phyloP scores from a whole-genome alignment of 2,888 invertebrate genomes.

The Agapetus fuscipes region DNA sequence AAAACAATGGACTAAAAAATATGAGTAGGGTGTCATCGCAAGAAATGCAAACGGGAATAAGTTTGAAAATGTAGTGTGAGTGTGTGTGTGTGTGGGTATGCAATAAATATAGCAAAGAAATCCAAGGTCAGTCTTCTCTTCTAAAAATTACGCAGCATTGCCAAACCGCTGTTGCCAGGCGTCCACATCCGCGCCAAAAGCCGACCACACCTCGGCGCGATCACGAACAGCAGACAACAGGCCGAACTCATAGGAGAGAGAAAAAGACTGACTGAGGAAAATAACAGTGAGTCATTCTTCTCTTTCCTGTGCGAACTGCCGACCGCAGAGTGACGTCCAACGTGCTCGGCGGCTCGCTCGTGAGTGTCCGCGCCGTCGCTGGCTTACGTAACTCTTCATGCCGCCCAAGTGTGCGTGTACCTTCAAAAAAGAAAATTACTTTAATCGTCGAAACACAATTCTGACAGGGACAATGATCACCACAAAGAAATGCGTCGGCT shows the following conservation, averaged over 20 bases:
- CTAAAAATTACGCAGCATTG: background rate
- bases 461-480: too few relatives aligned
- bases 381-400: background rate
- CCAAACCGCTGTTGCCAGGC: too few relatives aligned
- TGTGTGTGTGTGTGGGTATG: too few relatives aligned
- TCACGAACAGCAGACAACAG: constrained; percentile 31
- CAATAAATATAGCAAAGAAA: too few relatives aligned
- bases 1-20: background rate
- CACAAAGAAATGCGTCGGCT: too few relatives aligned
- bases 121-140: background rate
- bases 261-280: constrained; percentile 61
- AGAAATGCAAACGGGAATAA: background rate
- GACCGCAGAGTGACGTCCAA: background rate
- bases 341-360: background rate
- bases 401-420: background rate
- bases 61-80: too few relatives aligned
- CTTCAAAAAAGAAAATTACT: background rate
- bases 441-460: too few relatives aligned
- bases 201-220: background rate
- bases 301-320: constrained; percentile 15
- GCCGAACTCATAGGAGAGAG: constrained; percentile 64
- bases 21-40: background rate
- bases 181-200: too few relatives aligned
- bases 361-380: background rate
- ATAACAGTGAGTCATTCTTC: constrained; percentile 13